These are phyloP conservation scores for Salvelinus fontinalis DNA, from an alignment of 2,113 vertebrate genomes.

Conservation along the genomic window DNA sequence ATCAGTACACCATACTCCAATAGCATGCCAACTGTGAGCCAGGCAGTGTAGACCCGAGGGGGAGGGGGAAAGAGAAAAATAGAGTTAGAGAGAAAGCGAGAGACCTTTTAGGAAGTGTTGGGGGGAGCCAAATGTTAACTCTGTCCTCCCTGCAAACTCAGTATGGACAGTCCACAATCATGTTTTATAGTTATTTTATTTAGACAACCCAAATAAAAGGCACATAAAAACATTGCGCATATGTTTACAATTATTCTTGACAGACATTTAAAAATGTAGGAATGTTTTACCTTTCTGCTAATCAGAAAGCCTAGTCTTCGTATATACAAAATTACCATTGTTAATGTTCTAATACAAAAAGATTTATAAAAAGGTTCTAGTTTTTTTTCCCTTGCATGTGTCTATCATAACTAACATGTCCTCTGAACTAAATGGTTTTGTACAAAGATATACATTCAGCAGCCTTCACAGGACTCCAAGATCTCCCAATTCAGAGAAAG, in stretches of 20 bases:
- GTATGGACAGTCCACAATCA: conserved; percentile 49
- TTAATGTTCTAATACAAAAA: conserved; percentile 99
- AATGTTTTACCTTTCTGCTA: conserved; percentile 99
- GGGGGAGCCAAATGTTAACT: conserved; percentile 5
- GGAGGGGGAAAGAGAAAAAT: neutral
- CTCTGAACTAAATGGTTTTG: conserved; percentile 87
- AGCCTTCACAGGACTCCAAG: conserved; percentile 77
- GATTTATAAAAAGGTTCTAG: conserved; percentile 97
- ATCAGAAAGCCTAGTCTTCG: conserved; percentile 96
- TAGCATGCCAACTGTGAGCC: conserved; percentile 22
- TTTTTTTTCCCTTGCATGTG: conserved; percentile 76
- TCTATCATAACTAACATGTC: conserved; percentile 85
- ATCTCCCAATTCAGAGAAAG: conserved; percentile 75
- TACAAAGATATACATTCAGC: conserved; percentile 92
- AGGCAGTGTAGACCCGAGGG: neutral
- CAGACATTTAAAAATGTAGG: conserved; percentile 98
- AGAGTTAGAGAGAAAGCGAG: neutral
- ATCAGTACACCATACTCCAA: neutral
- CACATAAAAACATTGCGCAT: conserved; percentile 93
- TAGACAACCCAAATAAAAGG: conserved; percentile 99
- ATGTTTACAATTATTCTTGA: conserved; percentile 97
- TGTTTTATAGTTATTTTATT: conserved; percentile 91
- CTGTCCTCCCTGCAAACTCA: conserved; percentile 22
- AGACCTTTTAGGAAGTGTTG: neutral
- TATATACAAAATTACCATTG: conserved; percentile 99